Evolutionary conservation across 2,888 invertebrate species (phyloP).

Genomic region (Crioceris asparagi): DNA sequence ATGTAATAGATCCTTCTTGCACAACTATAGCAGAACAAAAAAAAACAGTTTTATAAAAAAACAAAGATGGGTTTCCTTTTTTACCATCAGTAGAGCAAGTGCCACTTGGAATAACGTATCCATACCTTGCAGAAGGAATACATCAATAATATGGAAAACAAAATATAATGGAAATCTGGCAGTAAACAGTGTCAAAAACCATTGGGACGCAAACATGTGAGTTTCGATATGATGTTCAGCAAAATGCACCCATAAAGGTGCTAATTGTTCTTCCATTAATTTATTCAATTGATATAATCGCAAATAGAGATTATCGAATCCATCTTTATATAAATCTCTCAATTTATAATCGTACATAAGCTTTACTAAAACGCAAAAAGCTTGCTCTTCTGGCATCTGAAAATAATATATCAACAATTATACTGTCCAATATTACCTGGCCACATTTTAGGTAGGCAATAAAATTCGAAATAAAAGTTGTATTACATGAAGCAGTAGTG

Average conservation of each 20-base stretch:
- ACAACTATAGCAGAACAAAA: constrained; percentile 42
- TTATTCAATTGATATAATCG: constrained; percentile 90
- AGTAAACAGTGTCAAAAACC: constrained; percentile 99
- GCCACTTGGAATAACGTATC: constrained; percentile 96
- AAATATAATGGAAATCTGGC: constrained; percentile 95
- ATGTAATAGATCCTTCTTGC: constrained; percentile 80
- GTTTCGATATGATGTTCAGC: constrained; percentile 77
- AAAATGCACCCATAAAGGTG: constrained; percentile 73
- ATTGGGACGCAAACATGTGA: constrained; percentile 99
- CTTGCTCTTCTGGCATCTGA: constrained; percentile 99
- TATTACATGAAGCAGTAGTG: constrained; percentile 87
- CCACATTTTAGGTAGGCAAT: too few relatives aligned
- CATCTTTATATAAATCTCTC: constrained; percentile 90
- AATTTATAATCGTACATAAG: constrained; percentile 95
- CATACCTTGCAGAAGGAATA: constrained; percentile 89
- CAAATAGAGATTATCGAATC: constrained; percentile 92
- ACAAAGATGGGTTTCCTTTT: constrained; percentile 12
- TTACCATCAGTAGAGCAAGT: constrained; percentile 79
- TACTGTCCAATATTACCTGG: too few relatives aligned
- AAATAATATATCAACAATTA: constrained; percentile 8
- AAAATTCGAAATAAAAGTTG: neutral
- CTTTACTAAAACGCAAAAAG: constrained; percentile 91
- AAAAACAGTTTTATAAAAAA: neutral
- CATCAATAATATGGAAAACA: constrained; percentile 94
- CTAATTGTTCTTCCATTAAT: constrained; percentile 82